Evolutionary conservation across 64 coral and sea anemone species (phyloP).

Genomic region (Montipora foliosa): DNA sequence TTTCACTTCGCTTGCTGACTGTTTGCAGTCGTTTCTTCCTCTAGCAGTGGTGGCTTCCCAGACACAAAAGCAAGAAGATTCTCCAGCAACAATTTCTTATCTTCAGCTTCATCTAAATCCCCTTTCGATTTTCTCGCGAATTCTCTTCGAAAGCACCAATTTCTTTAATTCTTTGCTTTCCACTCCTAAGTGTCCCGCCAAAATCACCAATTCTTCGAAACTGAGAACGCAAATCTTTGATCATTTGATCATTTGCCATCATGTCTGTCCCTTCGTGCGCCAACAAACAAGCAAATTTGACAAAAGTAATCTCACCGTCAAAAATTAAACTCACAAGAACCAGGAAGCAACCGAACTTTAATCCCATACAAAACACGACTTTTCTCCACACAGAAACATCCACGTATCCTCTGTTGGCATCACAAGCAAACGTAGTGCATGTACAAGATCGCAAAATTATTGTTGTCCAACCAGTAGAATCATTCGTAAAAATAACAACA

Average conservation of each 20-base stretch:
- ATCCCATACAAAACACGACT: too few species aligned
- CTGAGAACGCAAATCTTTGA: conserved; percentile 18
- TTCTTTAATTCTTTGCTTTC: conserved; percentile 17
- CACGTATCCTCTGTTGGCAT: too few species aligned
- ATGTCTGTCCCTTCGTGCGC: background rate
- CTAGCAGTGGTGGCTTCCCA: conserved; percentile 25
- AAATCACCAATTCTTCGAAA: background rate
- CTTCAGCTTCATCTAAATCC: background rate
- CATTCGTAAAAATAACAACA: too few species aligned
- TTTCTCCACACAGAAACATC: too few species aligned
- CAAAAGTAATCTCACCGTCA: too few species aligned
- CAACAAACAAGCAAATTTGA: too few species aligned
- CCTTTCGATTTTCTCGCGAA: conserved; percentile 26
- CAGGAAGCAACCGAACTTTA: too few species aligned
- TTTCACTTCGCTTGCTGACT: background rate
- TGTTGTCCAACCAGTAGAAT: too few species aligned
- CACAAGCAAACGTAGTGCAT: too few species aligned
- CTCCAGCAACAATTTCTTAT: conserved; percentile 17
- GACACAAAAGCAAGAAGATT: background rate
- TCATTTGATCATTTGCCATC: too few species aligned
- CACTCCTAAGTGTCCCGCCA: conserved; percentile 2
- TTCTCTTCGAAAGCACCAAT: conserved; percentile 24
- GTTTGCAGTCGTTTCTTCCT: background rate
- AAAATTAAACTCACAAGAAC: too few species aligned
- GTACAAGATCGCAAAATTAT: too few species aligned